Evolutionary conservation across 2,888 invertebrate species (phyloP).

Genomic region (Folsomia manolachei): DNA sequence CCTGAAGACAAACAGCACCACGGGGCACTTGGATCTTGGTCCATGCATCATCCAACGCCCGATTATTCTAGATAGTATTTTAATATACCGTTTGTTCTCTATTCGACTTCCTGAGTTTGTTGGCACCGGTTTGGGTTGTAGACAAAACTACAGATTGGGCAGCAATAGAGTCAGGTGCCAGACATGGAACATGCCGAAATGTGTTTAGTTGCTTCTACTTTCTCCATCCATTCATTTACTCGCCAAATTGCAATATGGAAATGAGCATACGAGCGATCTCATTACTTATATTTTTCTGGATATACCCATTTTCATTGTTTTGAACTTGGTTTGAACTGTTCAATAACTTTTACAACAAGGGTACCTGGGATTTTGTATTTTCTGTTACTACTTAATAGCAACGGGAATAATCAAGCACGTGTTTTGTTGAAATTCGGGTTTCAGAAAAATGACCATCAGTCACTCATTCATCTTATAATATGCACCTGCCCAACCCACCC

Average conservation of each 20-base stretch:
- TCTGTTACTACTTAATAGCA: no score
- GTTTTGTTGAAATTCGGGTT: no score
- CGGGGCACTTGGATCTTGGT: constrained; percentile 9
- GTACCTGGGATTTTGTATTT: no score
- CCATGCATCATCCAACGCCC: constrained; percentile 23
- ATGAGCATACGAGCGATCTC: no score
- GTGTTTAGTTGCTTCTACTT: not conserved
- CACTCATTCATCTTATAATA: not conserved
- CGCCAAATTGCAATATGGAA: not conserved
- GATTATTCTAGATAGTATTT: not conserved
- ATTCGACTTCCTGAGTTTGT: not conserved
- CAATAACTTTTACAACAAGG: no score
- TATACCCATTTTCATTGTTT: no score
- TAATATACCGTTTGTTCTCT: constrained; percentile 11
- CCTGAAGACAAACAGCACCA: not conserved
- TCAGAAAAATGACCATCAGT: not conserved
- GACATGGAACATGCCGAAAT: not conserved
- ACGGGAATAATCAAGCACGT: no score
- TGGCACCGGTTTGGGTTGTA: no score
- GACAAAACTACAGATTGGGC: no score
- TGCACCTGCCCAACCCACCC: no score
- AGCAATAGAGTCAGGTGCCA: not conserved
- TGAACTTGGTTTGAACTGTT: no score
- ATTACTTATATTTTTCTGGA: no score
- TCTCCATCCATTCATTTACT: not conserved